A percentile compares a stretch with the other conserved stretches of the same genome.
phyloP scores from a whole-genome alignment of 2,888 invertebrate genomes.

The Lottia scabra region DNA sequence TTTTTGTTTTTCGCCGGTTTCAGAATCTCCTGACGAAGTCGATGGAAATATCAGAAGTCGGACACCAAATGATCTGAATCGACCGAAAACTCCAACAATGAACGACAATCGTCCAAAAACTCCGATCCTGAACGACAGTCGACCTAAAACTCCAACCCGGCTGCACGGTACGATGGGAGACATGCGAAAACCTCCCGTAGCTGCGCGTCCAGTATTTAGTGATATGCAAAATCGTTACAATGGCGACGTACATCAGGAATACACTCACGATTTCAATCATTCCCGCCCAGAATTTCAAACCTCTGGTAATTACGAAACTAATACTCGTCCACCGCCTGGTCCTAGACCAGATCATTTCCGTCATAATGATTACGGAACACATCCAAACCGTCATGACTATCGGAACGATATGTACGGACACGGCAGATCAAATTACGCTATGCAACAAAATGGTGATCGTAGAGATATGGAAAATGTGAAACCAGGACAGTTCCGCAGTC shows the following conservation, averaged over 20 bases:
- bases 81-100: constrained; percentile 43
- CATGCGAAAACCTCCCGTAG: constrained; percentile 36
- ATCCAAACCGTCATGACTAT: constrained; percentile 15
- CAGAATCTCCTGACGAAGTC: constrained; percentile 17
- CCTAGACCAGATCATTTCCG: constrained; percentile 43
- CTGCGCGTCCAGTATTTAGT: constrained; percentile 28
- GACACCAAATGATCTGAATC: constrained; percentile 24
- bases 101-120: constrained; percentile 48
- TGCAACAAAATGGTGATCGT: constrained; percentile 35
- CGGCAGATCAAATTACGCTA: constrained; percentile 36
- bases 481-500: constrained; percentile 62
- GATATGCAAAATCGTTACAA: constrained; percentile 34
- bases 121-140: constrained; percentile 38
- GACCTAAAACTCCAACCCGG: constrained; percentile 57
- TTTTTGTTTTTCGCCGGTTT: constrained; percentile 16
- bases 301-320: constrained; percentile 27
- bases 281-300: constrained; percentile 41
- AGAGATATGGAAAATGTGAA: constrained; percentile 34
- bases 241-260: constrained; percentile 34
- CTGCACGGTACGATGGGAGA: constrained; percentile 34
- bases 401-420: constrained; percentile 19
- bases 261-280: constrained; percentile 36
- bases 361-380: constrained; percentile 26
- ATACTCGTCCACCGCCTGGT: constrained; percentile 52
- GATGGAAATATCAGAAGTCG: background rate